phyloP scores from a whole-genome alignment of 2,888 invertebrate genomes.

The Synergus gifuensis region DNA sequence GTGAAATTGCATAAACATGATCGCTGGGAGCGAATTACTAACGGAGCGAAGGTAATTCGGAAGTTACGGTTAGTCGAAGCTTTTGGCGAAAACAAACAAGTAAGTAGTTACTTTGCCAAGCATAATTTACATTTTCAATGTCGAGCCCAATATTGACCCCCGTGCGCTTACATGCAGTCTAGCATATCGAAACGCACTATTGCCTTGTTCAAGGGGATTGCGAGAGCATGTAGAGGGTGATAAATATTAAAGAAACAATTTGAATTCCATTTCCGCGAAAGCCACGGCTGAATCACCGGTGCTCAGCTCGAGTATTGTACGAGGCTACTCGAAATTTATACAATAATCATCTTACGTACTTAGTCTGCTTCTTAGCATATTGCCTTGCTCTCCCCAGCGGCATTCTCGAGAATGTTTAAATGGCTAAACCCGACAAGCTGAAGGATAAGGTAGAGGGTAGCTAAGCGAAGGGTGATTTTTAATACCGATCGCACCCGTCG shows the following conservation, averaged over 20 bases:
- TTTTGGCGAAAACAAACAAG: constrained; percentile 2
- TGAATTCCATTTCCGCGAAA: constrained; percentile 66
- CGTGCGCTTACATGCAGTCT: neutral
- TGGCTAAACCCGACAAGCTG: neutral
- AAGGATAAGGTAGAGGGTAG: neutral
- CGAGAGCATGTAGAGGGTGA: constrained; percentile 51
- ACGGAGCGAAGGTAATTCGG: neutral
- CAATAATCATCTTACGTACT: constrained; percentile 64
- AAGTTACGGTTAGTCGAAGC: neutral
- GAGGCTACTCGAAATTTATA: constrained; percentile 58
- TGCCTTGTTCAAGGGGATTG: neutral
- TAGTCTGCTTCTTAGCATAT: constrained; percentile 50
- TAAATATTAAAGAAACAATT: constrained; percentile 73
- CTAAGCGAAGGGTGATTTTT: constrained; percentile 17
- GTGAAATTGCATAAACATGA: constrained; percentile 4
- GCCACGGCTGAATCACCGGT: neutral
- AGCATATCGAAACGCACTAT: neutral
- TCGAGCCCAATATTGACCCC: neutral
- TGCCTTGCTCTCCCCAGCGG: neutral
- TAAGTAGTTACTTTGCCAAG: constrained; percentile 1
- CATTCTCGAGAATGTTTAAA: neutral
- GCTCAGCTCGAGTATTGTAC: neutral
- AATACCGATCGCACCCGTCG: constrained; percentile 6
- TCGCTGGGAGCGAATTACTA: neutral
- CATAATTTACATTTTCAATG: constrained; percentile 10